Percentiles rank a stretch among this genome's conserved stretches.
These are phyloP conservation scores for Lumbricus terrestris DNA, from an alignment of 2,888 invertebrate genomes.

Conservation along the genomic window DNA sequence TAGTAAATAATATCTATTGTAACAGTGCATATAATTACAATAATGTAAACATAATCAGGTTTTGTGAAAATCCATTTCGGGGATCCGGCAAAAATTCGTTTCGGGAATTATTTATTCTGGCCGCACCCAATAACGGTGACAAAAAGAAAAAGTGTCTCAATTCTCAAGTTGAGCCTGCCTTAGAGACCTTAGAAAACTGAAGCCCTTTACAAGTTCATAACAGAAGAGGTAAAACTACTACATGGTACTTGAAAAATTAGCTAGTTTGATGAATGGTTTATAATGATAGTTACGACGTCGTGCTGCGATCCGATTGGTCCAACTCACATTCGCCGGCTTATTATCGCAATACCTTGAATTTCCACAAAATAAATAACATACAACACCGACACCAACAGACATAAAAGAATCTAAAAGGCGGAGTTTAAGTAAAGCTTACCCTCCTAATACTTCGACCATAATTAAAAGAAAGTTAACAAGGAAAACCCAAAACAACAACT, in stretches of 20 bases:
- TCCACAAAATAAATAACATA: neutral
- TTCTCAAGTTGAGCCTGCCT: neutral
- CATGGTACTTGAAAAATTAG: neutral
- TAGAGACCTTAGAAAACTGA: neutral
- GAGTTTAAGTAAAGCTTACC: slow-evolving; percentile 11
- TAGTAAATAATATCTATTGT: no score
- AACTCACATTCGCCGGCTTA: neutral
- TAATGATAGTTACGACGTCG: neutral
- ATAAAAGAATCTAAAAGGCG: neutral
- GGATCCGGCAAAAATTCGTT: no score
- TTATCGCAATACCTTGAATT: neutral
- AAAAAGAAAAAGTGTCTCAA: neutral
- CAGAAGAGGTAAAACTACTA: neutral
- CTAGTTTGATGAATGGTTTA: neutral
- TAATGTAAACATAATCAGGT: no score
- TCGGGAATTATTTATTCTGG: no score
- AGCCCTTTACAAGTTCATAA: neutral
- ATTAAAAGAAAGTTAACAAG: slow-evolving; percentile 16
- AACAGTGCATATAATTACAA: no score
- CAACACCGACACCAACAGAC: neutral
- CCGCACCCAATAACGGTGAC: neutral
- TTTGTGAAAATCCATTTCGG: no score
- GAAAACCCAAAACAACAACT: slow-evolving; percentile 12
- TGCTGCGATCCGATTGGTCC: slow-evolving; percentile 12
- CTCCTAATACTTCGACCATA: slow-evolving; percentile 25